Evolutionary conservation across 2,888 invertebrate genomes (phyloP), one percentile per base, ranked within the genome.

Genomic region (Agrochola circellaris): DNA sequence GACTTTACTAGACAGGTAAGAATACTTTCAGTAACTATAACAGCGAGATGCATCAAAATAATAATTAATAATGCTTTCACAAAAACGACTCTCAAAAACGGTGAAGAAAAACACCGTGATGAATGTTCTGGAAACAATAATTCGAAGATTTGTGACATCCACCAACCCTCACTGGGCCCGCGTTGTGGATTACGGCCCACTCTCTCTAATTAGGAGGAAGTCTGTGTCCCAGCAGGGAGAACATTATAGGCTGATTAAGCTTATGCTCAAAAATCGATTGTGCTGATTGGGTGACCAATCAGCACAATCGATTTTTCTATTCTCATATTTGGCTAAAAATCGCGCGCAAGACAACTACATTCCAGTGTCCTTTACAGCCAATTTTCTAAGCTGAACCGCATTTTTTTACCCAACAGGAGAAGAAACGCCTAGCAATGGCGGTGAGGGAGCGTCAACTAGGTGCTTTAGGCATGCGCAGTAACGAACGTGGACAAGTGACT

Each of bases 361-460:
- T 48, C 7, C 13, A 34, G 17, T 30, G 23, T 38, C 23, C 1
- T n/a, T 13, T 13, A 15, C 5, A 30, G 17, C 1, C 7, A 17
- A 17, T 60, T 20, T 48, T 45, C 6, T 38, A 20, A 61, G 6
- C 20, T 13, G 1, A 54, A 34, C 3, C 3, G 0, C 13, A 51
- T 8, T 26, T 62, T 61, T 45, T 20, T 0, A 34, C 30, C 5
- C 0, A 30, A 48, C 98, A 99, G 90, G 99, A 99, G 93, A 99
- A 99, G 97, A 99, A 99, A 94, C 98, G 99, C 0, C 96, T 99
- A 73, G 99, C 99, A 0, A 99, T 99, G 99, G 99, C 99, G 0
- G 99, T 99, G 96, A 97, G 99, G 68, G 99, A 99, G 94, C 99
- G 99, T 88, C 99, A 99, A 92, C 97, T 99, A 38, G 99, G 99